Evolutionary conservation across 2,888 invertebrate genomes (phyloP).

Genomic region (Meliscaeva auricollis): DNA sequence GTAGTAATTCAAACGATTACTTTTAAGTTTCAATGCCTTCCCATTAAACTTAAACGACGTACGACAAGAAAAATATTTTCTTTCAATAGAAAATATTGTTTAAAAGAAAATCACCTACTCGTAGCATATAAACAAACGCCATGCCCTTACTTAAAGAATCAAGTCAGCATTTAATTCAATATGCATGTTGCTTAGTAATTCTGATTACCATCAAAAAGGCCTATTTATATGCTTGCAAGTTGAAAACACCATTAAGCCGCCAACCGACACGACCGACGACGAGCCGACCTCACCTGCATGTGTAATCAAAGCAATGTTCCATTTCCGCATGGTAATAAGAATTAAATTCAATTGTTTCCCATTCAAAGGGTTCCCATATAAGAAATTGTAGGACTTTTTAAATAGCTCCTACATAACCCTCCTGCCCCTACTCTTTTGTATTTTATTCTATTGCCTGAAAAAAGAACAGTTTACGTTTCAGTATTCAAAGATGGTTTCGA

Average conservation of each 20-base stretch:
- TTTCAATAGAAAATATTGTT: constrained; percentile 12
- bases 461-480: constrained; percentile 5
- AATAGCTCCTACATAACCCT: neutral
- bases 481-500: constrained; percentile 51
- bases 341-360: constrained; percentile 43
- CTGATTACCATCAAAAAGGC: constrained; percentile 4
- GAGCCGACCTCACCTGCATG: constrained; percentile 67
- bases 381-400: neutral
- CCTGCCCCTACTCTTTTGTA: neutral
- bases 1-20: constrained; percentile 60
- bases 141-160: constrained; percentile 10
- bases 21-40: constrained; percentile 21
- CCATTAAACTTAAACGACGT: neutral
- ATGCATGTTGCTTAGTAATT: constrained; percentile 4
- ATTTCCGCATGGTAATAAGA: constrained; percentile 64
- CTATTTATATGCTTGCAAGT: neutral
- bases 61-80: neutral
- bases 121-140: neutral
- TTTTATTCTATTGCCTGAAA: neutral
- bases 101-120: neutral
- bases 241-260: constrained; percentile 32
- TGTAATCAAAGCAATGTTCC: constrained; percentile 68
- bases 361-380: constrained; percentile 29
- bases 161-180: constrained; percentile 28
- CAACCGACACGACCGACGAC: too few species aligned